Percentiles rank a stretch among this genome's conserved stretches.
Conservation (phyloP, 2,797 vertebrate genomes). For the Oreochromis mossambicus region DNA sequence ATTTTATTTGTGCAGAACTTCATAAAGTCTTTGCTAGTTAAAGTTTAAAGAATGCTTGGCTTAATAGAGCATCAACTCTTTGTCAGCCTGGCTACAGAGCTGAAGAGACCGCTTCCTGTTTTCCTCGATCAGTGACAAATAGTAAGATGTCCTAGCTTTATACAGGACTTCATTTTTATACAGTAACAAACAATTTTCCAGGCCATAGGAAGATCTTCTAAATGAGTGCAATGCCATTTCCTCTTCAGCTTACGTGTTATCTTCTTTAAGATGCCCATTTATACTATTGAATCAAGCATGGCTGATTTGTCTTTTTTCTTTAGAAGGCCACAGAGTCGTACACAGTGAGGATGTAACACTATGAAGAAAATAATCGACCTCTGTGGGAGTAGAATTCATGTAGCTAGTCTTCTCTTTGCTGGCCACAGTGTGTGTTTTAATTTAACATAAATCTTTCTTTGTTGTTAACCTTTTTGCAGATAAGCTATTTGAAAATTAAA, state of each 20-base stretch:
- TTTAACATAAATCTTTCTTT: neutral
- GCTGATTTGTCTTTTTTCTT: neutral
- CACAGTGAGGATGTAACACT: neutral
- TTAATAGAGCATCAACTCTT: neutral
- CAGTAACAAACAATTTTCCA: neutral
- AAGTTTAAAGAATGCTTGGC: neutral
- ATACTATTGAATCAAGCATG: neutral
- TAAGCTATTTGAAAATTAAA: conserved; percentile 54
- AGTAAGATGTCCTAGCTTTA: neutral
- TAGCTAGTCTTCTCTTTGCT: neutral
- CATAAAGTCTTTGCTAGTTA: neutral
- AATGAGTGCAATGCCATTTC: neutral
- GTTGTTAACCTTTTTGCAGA: conserved; percentile 26
- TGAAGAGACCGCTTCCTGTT: neutral
- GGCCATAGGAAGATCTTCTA: neutral
- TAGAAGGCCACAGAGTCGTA: neutral
- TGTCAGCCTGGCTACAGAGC: neutral
- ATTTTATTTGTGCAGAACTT: neutral
- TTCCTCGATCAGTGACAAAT: neutral
- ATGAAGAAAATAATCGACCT: neutral
- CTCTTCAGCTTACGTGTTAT: neutral
- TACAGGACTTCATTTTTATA: neutral
- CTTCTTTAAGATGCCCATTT: neutral
- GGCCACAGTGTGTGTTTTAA: neutral
- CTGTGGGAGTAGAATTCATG: neutral